A percentile compares a stretch with the other conserved stretches of the same genome.
Conservation (phyloP, 2,888 invertebrate species). For the Eupithecia subfuscata region DNA sequence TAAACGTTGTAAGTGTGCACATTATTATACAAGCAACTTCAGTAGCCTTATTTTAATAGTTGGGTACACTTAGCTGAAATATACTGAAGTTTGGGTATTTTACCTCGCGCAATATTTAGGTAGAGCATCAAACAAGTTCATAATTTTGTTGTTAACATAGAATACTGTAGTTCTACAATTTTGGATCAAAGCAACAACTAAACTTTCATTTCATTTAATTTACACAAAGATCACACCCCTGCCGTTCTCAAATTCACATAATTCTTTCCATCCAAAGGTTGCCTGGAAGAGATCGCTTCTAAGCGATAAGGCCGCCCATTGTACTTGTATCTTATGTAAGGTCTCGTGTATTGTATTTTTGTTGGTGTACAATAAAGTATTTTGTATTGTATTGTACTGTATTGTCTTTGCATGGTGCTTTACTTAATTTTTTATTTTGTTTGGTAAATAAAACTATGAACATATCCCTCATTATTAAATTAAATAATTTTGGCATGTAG, state of each 20-base stretch:
- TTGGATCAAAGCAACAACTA: neutral
- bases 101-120: neutral
- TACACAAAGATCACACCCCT: too few relatives aligned
- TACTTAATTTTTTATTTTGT: neutral
- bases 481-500: neutral
- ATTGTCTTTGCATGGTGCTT: neutral
- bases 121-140: neutral
- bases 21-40: slow-evolving; percentile 28
- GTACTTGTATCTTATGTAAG: too few relatives aligned
- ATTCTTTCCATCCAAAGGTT: too few relatives aligned
- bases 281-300: too few relatives aligned
- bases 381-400: too few relatives aligned
- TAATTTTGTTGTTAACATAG: neutral
- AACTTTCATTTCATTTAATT: too few relatives aligned
- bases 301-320: too few relatives aligned
- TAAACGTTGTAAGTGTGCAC: slow-evolving; percentile 30
- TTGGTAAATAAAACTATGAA: neutral
- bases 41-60: slow-evolving; percentile 29
- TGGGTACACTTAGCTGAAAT: slow-evolving; percentile 18
- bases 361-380: too few relatives aligned
- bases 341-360: too few relatives aligned
- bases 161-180: neutral
- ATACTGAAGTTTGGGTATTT: slow-evolving; percentile 15
- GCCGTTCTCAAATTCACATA: too few relatives aligned
- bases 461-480: too few relatives aligned